Base-by-base conservation (phyloP, 2,797 vertebrate species). In the Microctenopoma stevenorrisi region DNA sequence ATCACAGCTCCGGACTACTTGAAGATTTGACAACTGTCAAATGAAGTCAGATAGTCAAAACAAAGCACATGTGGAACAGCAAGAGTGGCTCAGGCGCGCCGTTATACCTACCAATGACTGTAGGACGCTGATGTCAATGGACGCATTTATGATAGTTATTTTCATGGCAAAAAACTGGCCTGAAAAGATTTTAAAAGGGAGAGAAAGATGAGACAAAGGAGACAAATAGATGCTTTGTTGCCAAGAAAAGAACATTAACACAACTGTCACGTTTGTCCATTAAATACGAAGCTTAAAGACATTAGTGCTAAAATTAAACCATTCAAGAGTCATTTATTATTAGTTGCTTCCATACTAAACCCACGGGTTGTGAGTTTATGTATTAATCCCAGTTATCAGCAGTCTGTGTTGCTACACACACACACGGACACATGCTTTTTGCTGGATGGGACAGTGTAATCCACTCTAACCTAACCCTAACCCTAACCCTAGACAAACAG, bases 91-190 rank as follows among this genome's bases (percentile, higher is more conserved):
- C 10, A 69, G 1, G n/a, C 14, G 61, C 4, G 48, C 2, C 46
- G 9, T 15, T 52, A 22, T 52, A 85, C 89, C 44, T 74, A 94
- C 93, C 83, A 74, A 9, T 5, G 0, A 11, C 63, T 69, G 33
- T 1, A 92, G 5, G 10, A 26, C 0, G 0, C 12, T 1, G 4
- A 74, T 13, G 3, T 44, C 63, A 2, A 83, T 38, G n/a, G 22
- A 14, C 1, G 26, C 2, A 9, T 22, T 78, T 37, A 0, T 71
- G 33, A 93, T 71, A 4, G 71, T 73, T 25, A 94, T 54, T 15
- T 22, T 52, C 11, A 87, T 25, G 33, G 87, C 74, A 48, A 89
- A 93, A 76, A 91, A 89, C n/a, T 75, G 77, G 0, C 69, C 93
- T 94, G 60, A 68, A 78, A 60, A 55, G 25, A 22, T 22, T 22